Conservation (phyloP, 2,797 vertebrate genomes). For the Gambelia wislizenii region DNA sequence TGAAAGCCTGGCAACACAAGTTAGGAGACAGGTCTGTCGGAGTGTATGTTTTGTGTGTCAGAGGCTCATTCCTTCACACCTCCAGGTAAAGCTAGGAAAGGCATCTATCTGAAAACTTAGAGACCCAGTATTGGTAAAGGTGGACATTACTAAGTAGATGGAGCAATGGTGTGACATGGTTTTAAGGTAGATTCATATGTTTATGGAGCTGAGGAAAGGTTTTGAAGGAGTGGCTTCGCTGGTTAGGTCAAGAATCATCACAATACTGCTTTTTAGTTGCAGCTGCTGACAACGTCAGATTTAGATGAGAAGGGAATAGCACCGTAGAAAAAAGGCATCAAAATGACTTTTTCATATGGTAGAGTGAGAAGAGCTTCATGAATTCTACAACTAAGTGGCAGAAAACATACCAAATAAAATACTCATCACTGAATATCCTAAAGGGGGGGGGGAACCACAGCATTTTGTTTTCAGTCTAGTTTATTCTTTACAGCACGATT, state of each 20-base stretch:
- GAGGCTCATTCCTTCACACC: background rate
- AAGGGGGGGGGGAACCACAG: background rate
- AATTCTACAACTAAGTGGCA: constrained; percentile 31
- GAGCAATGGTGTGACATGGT: too few species aligned
- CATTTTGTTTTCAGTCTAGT: constrained; percentile 24
- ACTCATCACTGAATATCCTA: constrained; percentile 3
- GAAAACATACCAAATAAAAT: background rate
- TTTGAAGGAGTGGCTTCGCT: background rate
- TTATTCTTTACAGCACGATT: constrained; percentile 52
- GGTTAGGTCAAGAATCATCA: background rate
- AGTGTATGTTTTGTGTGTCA: too few species aligned
- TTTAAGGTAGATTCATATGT: background rate
- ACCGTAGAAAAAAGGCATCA: too few species aligned
- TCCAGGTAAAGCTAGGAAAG: background rate
- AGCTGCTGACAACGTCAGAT: background rate
- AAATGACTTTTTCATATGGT: background rate
- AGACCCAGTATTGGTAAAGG: background rate
- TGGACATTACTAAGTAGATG: background rate
- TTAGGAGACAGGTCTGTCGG: too few species aligned
- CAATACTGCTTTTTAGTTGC: background rate
- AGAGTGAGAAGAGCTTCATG: background rate
- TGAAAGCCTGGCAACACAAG: too few species aligned
- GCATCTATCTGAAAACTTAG: background rate
- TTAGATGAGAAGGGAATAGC: background rate
- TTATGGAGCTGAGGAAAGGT: background rate